A percentile compares a stretch with the other conserved stretches of the same genome.
Evolutionary conservation across 2,888 invertebrate species (phyloP).

Genomic region (Meghimatium bilineatum): DNA sequence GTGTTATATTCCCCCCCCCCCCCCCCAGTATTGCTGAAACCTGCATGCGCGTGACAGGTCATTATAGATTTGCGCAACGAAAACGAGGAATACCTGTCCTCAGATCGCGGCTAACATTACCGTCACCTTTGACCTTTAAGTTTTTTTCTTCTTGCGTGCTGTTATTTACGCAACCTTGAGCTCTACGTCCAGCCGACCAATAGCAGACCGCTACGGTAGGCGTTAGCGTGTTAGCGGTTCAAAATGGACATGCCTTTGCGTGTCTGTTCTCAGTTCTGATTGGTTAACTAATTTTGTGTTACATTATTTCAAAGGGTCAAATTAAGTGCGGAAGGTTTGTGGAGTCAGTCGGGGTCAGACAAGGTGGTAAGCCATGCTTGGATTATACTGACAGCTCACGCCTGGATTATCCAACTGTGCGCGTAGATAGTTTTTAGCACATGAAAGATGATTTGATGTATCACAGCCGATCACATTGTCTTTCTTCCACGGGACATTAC

Average conservation of each 20-base stretch:
- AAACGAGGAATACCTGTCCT: background rate
- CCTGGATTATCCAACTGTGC: background rate
- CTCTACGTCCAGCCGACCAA: conserved; percentile 56
- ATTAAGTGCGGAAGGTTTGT: conserved; percentile 40
- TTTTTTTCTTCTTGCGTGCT: conserved; percentile 51
- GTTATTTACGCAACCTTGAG: conserved; percentile 62
- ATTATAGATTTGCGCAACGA: background rate
- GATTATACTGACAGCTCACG: background rate
- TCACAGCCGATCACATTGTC: background rate
- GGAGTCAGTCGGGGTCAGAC: conserved; percentile 51
- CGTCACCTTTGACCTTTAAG: conserved; percentile 56
- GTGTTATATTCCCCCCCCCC: no score
- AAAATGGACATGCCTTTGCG: conserved; percentile 55
- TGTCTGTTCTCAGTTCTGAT: conserved; percentile 54
- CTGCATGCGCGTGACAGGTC: background rate
- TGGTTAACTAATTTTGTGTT: conserved; percentile 66
- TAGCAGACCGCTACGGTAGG: conserved; percentile 38
- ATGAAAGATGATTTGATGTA: background rate
- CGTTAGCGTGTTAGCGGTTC: conserved; percentile 40
- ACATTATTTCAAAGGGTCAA: conserved; percentile 59
- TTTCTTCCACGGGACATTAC: background rate
- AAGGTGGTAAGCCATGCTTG: background rate
- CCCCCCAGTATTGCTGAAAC: background rate
- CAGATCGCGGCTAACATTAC: background rate
- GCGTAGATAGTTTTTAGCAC: background rate